Percentiles rank a stretch among this genome's conserved stretches.
phyloP scores from a whole-genome alignment of 2,113 vertebrate genomes.

The Eulacestoma nigropectus region DNA sequence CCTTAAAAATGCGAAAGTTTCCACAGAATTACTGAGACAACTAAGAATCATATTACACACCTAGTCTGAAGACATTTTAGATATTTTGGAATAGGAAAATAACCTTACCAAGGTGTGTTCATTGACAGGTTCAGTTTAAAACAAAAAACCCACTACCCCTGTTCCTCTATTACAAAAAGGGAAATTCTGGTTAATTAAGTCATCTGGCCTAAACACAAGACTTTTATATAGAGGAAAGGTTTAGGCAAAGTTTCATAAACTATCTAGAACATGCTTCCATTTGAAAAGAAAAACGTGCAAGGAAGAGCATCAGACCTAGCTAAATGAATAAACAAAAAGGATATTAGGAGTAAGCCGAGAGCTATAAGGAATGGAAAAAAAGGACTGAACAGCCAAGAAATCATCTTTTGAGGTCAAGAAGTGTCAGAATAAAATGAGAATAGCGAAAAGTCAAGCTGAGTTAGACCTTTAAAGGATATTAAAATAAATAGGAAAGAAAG shows the following conservation, averaged over 20 bases:
- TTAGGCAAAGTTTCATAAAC: background rate
- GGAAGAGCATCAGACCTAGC: background rate
- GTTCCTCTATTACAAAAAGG: background rate
- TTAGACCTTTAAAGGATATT: background rate
- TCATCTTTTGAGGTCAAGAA: background rate
- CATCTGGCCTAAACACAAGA: background rate
- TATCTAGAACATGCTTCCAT: background rate
- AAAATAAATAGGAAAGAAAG: slow-evolving; percentile 22
- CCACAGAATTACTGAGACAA: background rate
- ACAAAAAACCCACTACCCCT: background rate
- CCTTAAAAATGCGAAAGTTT: background rate
- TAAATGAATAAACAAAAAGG: slow-evolving; percentile 8
- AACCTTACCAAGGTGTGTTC: background rate
- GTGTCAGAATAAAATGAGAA: background rate
- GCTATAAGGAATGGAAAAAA: background rate
- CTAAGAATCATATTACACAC: background rate
- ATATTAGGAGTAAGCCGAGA: background rate
- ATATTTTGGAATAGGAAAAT: background rate
- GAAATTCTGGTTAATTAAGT: background rate
- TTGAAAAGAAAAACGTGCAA: background rate
- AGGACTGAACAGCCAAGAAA: slow-evolving; percentile 1
- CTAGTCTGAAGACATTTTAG: background rate
- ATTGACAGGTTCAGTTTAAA: background rate
- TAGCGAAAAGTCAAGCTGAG: background rate
- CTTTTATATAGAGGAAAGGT: background rate